These are phyloP conservation scores for Zele albiditarsus DNA, from an alignment of 2,888 invertebrate species.

Conservation along the genomic window DNA sequence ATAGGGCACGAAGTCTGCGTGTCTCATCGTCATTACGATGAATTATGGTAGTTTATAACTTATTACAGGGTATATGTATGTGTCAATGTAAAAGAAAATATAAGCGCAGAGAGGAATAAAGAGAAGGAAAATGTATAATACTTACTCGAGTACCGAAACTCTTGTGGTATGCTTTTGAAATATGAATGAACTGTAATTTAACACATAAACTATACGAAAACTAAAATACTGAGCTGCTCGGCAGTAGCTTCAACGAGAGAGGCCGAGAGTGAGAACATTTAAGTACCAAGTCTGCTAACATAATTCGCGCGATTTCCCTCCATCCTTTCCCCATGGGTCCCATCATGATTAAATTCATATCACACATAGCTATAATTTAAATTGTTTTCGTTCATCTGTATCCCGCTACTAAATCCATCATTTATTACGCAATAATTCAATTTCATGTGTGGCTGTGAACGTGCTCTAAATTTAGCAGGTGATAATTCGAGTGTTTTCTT, in stretches of 20 bases:
- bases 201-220: neutral
- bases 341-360: slow-evolving; percentile 1
- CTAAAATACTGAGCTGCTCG: slow-evolving; percentile 16
- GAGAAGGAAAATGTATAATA: neutral
- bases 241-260: neutral
- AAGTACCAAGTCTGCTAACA: slow-evolving; percentile 13
- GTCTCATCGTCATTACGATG: neutral
- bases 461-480: neutral
- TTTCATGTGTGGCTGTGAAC: neutral
- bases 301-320: neutral
- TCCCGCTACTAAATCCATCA: neutral
- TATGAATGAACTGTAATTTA: slow-evolving; percentile 17
- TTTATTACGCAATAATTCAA: neutral
- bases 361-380: neutral
- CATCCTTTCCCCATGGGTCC: neutral
- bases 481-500: neutral
- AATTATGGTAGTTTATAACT: slow-evolving; percentile 5
- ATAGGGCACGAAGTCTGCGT: neutral
- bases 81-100: neutral
- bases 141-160: neutral
- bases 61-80: neutral
- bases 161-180: slow-evolving; percentile 6
- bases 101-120: neutral
- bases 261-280: slow-evolving; percentile 14
- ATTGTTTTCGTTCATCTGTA: neutral